Percentiles rank a stretch among this genome's conserved stretches.
phyloP scores from a whole-genome alignment of 2,888 invertebrate genomes.

The Caenorhabditis sp. region DNA sequence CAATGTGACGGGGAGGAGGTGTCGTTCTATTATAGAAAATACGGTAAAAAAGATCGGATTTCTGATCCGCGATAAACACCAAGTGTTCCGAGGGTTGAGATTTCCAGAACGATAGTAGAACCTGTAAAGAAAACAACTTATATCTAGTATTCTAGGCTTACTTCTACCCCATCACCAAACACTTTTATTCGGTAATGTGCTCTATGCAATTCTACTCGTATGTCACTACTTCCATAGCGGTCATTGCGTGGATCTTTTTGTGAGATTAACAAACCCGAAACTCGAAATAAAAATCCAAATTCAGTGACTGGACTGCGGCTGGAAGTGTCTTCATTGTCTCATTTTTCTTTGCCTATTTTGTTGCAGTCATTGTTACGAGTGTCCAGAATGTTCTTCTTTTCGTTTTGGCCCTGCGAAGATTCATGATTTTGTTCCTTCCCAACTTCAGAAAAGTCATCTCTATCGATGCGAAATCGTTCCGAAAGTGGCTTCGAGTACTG shows the following conservation, averaged over 20 bases:
- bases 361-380: constrained; percentile 36
- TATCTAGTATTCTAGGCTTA: constrained; percentile 12
- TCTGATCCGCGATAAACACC: too few species aligned
- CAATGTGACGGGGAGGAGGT: too few species aligned
- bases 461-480: constrained; percentile 31
- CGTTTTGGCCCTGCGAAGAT: constrained; percentile 34
- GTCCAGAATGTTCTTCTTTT: constrained; percentile 45
- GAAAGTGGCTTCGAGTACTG: neutral
- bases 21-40: too few species aligned
- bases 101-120: too few species aligned
- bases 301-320: constrained; percentile 22
- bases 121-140: neutral
- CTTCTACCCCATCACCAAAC: constrained; percentile 43
- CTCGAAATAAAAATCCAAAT: neutral
- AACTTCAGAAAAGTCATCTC: constrained; percentile 47
- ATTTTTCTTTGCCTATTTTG: constrained; percentile 29
- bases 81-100: too few species aligned
- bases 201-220: constrained; percentile 51
- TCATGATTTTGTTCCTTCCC: constrained; percentile 43
- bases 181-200: constrained; percentile 48
- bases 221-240: constrained; percentile 17
- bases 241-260: constrained; percentile 35
- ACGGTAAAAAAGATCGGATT: neutral
- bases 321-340: constrained; percentile 30
- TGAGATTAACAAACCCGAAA: neutral